These are phyloP conservation scores for Pteropus rufus DNA, from an alignment of 2,797 vertebrate genomes.

Conservation along the genomic window DNA sequence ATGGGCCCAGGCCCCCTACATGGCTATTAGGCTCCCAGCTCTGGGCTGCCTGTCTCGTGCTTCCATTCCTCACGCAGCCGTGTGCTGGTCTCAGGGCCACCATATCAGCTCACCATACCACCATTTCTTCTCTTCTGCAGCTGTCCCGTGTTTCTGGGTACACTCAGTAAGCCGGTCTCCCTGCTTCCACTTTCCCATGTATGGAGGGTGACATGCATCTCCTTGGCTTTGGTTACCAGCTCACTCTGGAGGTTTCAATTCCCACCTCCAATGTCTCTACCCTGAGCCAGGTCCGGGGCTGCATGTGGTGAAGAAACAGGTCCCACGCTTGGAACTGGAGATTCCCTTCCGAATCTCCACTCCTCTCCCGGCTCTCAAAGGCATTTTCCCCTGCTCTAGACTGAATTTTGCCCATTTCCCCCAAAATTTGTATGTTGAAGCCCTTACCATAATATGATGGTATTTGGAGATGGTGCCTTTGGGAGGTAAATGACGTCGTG, in stretches of 20 bases:
- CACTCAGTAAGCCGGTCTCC: background rate
- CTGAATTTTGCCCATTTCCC: background rate
- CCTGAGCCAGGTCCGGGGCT: too few species aligned
- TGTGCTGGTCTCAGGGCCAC: accelerated
- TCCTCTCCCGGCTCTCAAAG: background rate
- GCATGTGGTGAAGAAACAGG: background rate
- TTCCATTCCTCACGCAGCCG: accelerated
- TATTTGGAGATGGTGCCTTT: background rate
- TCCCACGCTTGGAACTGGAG: too few species aligned
- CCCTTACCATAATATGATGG: too few species aligned
- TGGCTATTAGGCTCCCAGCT: background rate
- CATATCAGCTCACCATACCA: background rate
- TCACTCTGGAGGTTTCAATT: background rate
- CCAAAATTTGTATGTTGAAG: background rate
- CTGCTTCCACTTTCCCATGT: background rate
- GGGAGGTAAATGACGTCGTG: background rate
- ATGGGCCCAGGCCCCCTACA: background rate
- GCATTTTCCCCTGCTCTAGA: background rate
- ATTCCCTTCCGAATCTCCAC: background rate
- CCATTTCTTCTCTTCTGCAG: background rate
- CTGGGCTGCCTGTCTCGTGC: accelerated
- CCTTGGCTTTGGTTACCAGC: background rate
- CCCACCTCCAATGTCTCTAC: background rate
- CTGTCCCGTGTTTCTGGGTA: background rate
- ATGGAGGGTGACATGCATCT: background rate